Percentiles rank a stretch among this genome's conserved stretches.
Evolutionary conservation across 1,140 invertebrate genomes (phyloP).

Genomic region (Gerris buenoi): DNA sequence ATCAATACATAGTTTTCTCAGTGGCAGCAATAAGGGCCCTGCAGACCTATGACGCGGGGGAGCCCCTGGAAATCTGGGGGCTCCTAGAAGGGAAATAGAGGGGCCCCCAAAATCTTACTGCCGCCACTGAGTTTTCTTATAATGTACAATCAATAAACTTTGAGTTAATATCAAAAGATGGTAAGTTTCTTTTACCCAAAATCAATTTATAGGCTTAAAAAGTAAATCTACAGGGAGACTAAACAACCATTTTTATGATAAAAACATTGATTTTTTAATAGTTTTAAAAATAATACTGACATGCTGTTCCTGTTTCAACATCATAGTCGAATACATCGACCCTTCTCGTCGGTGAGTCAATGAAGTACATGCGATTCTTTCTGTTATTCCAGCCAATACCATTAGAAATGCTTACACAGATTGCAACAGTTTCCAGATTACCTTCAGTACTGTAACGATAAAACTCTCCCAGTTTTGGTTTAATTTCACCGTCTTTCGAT

Average conservation of each 20-base stretch:
- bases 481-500: conserved; percentile 33
- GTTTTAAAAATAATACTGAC: conserved; percentile 35
- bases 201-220: conserved; percentile 20
- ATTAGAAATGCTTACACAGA: conserved; percentile 54
- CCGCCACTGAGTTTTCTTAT: too few species aligned
- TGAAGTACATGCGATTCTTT: conserved; percentile 57
- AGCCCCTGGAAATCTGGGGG: too few species aligned
- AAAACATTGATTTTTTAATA: neutral
- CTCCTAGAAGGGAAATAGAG: too few species aligned
- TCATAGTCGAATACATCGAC: conserved; percentile 62
- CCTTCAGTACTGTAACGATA: conserved; percentile 36
- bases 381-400: conserved; percentile 62
- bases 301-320: conserved; percentile 42
- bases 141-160: conserved; percentile 26
- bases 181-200: conserved; percentile 10
- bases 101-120: too few species aligned
- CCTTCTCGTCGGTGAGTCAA: conserved; percentile 49
- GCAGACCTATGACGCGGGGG: too few species aligned
- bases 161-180: conserved; percentile 5
- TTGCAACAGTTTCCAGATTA: conserved; percentile 28
- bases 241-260: neutral
- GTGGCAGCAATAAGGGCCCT: too few species aligned
- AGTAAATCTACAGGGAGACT: neutral
- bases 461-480: conserved; percentile 38
- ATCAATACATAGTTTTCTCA: too few species aligned